A percentile compares a stretch with the other conserved stretches of the same genome.
Evolutionary conservation across 1,140 invertebrate species (phyloP).

Genomic region (Drosophila subpulchrella): DNA sequence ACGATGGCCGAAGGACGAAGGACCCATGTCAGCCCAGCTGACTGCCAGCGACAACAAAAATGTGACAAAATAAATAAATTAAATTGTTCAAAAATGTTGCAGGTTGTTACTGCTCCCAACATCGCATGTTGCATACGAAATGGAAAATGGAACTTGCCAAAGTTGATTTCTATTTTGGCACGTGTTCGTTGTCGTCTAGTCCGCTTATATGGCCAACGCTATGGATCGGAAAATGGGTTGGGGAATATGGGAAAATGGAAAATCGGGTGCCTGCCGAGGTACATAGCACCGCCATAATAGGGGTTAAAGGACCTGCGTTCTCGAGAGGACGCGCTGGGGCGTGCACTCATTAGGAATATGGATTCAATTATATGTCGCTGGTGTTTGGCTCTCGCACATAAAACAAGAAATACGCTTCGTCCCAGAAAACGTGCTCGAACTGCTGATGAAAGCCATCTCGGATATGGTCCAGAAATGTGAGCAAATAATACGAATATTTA

Average conservation of each 20-base stretch:
- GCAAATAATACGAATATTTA: conserved; percentile 47
- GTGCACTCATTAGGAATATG: conserved; percentile 72
- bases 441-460: conserved; percentile 12
- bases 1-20: neutral
- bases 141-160: conserved; percentile 61
- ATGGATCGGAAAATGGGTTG: neutral
- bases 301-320: conserved; percentile 9
- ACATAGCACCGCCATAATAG: neutral
- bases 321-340: conserved; percentile 28
- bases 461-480: conserved; percentile 32
- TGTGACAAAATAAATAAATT: conserved; percentile 80
- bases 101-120: conserved; percentile 54
- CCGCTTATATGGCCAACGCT: conserved; percentile 6
- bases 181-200: conserved; percentile 44
- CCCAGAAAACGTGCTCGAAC: conserved; percentile 41
- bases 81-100: conserved; percentile 77
- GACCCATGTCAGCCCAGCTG: conserved; percentile 73
- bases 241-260: conserved; percentile 10
- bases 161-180: conserved; percentile 75
- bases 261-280: conserved; percentile 4
- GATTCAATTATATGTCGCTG: conserved; percentile 72
- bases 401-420: conserved; percentile 41
- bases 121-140: conserved; percentile 74
- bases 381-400: conserved; percentile 43
- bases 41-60: conserved; percentile 57